Evolutionary conservation across 2,888 invertebrate species (phyloP), one percentile per base, ranked within the genome.

Genomic region (Lepidocyrtoides sp.): DNA sequence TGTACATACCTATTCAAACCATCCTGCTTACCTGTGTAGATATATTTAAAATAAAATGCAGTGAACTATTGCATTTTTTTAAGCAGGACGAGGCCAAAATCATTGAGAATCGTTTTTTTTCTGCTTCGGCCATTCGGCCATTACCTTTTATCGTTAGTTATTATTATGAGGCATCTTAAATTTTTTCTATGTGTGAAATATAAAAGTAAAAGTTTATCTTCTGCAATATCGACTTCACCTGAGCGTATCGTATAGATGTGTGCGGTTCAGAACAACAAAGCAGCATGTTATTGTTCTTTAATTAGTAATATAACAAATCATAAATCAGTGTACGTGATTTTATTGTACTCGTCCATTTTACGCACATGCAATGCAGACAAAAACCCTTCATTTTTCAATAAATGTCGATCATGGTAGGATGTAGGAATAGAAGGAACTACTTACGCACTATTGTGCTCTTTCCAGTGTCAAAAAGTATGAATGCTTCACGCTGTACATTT

Each of bases 31-130:
- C n/a, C 20, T 20, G 17, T 54, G 17, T 54, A 17, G n/a, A n/a
- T n/a, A 57, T 20, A 57, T 36, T 36, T 36, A 36, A 4, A 2
- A 36, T 66, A 66, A 66, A 66, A 66, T 17, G 14, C 36, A 66
- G 32, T 66, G 29, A 14, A n/a, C 12, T 60, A 20, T 60, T 60
- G 20, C 12, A 26, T 10, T 2, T 32, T 29, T 32, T 66, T n/a
- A 36, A 66, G 32, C 66, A 66, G 66, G 32, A 66, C 66, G 66
- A 66, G 66, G 66, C 66, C 66, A 66, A 66, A 66, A 66, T 36
- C 5, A 66, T 66, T 32, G 66, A 66, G 29, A 12, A n/a, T n/a
- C n/a, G n/a, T 66, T 66, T 66, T 66, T 54, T 54, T 17, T 17
- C n/a, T 36, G 36, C 36, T 36, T 36, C 36, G n/a, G n/a, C n/a